Evolutionary conservation across 1,140 invertebrate genomes (phyloP).

Genomic region (Pissodes strobi): DNA sequence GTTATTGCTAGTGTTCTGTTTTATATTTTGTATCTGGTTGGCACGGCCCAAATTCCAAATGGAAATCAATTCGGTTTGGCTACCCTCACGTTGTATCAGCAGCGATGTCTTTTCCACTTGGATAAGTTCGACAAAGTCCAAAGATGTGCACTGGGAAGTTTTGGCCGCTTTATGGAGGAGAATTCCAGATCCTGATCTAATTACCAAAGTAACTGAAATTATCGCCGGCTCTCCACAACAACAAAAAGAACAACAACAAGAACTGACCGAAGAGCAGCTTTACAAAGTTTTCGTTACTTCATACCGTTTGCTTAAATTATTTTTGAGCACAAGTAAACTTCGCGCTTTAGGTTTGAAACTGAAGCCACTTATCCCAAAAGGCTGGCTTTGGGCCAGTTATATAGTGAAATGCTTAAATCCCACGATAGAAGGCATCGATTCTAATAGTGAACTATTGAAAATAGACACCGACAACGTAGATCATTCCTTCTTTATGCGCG

Average conservation of each 20-base stretch:
- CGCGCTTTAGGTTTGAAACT: neutral
- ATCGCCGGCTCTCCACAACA: no score
- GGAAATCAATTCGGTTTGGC: neutral
- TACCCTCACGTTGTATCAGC: no score
- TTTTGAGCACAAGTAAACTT: neutral
- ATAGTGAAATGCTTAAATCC: neutral
- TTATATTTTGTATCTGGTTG: no score
- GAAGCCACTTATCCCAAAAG: neutral
- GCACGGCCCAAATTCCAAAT: no score
- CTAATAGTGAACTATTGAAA: neutral
- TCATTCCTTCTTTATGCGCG: neutral
- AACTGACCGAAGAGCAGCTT: neutral
- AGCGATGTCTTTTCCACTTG: no score
- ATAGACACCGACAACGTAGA: neutral
- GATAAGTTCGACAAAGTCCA: neutral
- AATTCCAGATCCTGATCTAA: neutral
- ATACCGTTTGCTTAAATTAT: neutral
- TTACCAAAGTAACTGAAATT: neutral
- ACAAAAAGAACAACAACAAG: neutral
- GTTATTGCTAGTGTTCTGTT: no score
- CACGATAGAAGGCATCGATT: neutral
- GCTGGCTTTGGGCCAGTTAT: neutral
- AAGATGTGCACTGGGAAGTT: neutral
- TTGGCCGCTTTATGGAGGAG: neutral
- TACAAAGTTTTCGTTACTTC: neutral